phyloP scores from a whole-genome alignment of 23 tunicate species.

The Trididemnum nubilum region DNA sequence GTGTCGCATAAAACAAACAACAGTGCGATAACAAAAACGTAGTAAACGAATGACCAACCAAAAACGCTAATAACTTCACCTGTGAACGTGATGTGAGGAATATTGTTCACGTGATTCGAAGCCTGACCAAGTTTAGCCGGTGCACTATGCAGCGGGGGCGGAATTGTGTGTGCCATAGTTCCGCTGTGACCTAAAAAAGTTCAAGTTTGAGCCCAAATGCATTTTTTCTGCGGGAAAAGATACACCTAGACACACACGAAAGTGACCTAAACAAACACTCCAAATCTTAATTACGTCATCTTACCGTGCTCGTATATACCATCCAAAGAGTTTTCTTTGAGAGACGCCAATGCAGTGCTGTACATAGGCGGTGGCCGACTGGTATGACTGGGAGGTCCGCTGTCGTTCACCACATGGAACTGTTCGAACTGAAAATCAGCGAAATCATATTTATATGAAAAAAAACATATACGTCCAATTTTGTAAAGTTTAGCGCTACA shows the following conservation, averaged over 20 bases:
- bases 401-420: conserved; percentile 62
- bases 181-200: conserved; percentile 28
- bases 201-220: not conserved
- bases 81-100: conserved; percentile 83
- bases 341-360: conserved; percentile 38
- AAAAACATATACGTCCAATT: too few species aligned
- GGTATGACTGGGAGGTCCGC: conserved; percentile 17
- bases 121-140: conserved; percentile 5
- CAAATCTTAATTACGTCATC: too few species aligned
- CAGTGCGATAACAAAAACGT: too few species aligned
- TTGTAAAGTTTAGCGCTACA: too few species aligned
- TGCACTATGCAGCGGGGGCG: conserved; percentile 2
- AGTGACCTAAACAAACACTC: too few species aligned
- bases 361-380: conserved; percentile 56
- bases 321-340: conserved; percentile 24
- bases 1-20: too few species aligned
- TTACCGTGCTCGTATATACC: too few species aligned
- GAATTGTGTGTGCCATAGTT: not conserved
- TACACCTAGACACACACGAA: too few species aligned
- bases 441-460: too few species aligned
- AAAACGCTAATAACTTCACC: too few species aligned
- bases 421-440: conserved; percentile 81
- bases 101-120: conserved; percentile 38
- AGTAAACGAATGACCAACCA: too few species aligned
- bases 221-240: not conserved